phyloP scores from a whole-genome alignment of 37 sponge, comb jelly and placozoan genomes.

The Diacarnus erythraeanus region DNA sequence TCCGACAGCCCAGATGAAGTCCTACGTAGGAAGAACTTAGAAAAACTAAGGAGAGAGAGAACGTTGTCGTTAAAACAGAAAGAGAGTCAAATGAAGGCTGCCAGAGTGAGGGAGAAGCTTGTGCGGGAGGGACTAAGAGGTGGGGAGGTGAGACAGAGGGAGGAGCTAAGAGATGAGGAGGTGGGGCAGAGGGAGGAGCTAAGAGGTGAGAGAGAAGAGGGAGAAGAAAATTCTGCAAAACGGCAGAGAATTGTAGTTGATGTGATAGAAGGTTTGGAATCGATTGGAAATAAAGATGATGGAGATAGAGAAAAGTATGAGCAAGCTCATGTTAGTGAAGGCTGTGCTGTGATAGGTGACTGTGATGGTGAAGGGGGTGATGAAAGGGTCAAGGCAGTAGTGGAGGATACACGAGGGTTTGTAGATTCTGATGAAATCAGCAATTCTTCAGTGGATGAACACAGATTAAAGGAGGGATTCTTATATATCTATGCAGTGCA shows the following conservation, averaged over 20 bases:
- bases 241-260: neutral
- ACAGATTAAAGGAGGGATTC: no score
- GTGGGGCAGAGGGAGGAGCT: neutral
- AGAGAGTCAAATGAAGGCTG: constrained; percentile 12
- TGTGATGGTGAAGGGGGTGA: neutral
- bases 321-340: neutral
- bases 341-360: neutral
- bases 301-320: neutral
- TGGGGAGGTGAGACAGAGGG: no score
- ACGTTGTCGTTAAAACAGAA: neutral
- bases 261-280: neutral
- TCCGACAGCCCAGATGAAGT: constrained; percentile 35
- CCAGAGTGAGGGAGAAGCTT: constrained; percentile 9
- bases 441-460: neutral
- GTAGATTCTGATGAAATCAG: constrained; percentile 12
- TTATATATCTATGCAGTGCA: constrained; percentile 10
- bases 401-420: neutral
- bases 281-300: no score
- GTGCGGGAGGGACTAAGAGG: neutral
- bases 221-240: neutral
- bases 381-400: neutral
- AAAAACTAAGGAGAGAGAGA: constrained; percentile 9
- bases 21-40: neutral
- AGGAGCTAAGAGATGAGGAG: neutral
- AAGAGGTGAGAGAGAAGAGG: neutral